Evolutionary conservation across 2,888 invertebrate genomes (phyloP).

Genomic region (Papilio elwesi): DNA sequence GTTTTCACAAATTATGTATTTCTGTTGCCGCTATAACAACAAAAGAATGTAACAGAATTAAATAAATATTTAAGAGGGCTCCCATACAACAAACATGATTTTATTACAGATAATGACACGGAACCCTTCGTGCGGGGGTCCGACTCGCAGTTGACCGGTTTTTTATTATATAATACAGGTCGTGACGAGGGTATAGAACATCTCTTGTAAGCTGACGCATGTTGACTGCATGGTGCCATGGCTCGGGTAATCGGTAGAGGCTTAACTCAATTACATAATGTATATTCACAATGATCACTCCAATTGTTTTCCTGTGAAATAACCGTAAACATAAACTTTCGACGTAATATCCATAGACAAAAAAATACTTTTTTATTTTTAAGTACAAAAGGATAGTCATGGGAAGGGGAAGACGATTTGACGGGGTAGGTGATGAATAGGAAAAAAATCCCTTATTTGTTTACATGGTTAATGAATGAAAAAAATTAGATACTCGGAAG

Average conservation of each 20-base stretch:
- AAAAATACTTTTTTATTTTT: neutral
- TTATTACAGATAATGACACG: too few species aligned
- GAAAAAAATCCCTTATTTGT: too few species aligned
- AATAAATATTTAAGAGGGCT: too few species aligned
- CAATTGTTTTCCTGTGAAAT: slow-evolving; percentile 29
- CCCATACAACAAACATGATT: too few species aligned
- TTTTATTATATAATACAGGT: neutral
- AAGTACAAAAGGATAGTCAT: too few species aligned
- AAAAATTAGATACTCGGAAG: too few species aligned
- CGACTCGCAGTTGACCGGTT: neutral
- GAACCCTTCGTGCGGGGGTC: neutral
- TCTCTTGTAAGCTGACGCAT: neutral
- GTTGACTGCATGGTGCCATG: slow-evolving; percentile 13
- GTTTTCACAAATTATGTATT: too few species aligned
- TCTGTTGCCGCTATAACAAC: too few species aligned
- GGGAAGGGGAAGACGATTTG: too few species aligned
- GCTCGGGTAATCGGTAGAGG: slow-evolving; percentile 6
- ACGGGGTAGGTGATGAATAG: too few species aligned
- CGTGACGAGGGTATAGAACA: slow-evolving; percentile 7
- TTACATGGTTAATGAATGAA: too few species aligned
- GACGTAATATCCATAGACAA: neutral
- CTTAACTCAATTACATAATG: slow-evolving; percentile 17
- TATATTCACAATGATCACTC: slow-evolving; percentile 4
- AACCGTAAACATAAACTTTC: slow-evolving; percentile 14
- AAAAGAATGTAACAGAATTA: too few species aligned